Evolutionary conservation across 2,888 invertebrate genomes (phyloP).

Genomic region (Andrena minutula): DNA sequence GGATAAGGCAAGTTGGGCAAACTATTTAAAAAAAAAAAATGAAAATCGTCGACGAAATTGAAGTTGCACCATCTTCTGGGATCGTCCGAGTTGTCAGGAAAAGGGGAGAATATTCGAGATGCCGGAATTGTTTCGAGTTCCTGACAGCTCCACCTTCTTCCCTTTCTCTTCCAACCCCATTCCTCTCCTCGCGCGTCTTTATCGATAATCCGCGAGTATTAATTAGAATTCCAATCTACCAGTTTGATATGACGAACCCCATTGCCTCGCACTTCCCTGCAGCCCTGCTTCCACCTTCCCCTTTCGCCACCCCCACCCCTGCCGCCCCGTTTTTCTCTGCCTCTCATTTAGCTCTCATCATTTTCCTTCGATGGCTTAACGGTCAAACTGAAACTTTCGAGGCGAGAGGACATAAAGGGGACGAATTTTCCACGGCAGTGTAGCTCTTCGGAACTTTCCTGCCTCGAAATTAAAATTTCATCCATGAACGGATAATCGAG

Average conservation of each 20-base stretch:
- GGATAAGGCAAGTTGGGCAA: conserved; percentile 12
- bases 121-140: conserved; percentile 4
- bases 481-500: conserved; percentile 72
- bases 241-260: conserved; percentile 70
- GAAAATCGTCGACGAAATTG: conserved; percentile 44
- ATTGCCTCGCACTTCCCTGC: conserved; percentile 37
- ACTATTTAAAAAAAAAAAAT: conserved; percentile 46
- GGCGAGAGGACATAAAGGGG: conserved; percentile 65
- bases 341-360: conserved; percentile 27
- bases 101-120: conserved; percentile 1
- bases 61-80: conserved; percentile 44
- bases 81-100: not conserved
- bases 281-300: conserved; percentile 33
- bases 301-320: not conserved
- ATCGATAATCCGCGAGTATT: conserved; percentile 77
- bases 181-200: conserved; percentile 44
- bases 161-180: not conserved
- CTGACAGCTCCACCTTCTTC: conserved; percentile 7
- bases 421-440: conserved; percentile 63
- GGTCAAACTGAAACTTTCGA: conserved; percentile 73
- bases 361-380: conserved; percentile 61
- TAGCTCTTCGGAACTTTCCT: conserved; percentile 67
- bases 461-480: conserved; percentile 74
- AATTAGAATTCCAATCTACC: conserved; percentile 81
- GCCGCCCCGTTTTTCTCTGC: conserved; percentile 18